Evolutionary conservation across 2,888 invertebrate genomes (phyloP).

Genomic region (Mesopsocus fuscifrons): DNA sequence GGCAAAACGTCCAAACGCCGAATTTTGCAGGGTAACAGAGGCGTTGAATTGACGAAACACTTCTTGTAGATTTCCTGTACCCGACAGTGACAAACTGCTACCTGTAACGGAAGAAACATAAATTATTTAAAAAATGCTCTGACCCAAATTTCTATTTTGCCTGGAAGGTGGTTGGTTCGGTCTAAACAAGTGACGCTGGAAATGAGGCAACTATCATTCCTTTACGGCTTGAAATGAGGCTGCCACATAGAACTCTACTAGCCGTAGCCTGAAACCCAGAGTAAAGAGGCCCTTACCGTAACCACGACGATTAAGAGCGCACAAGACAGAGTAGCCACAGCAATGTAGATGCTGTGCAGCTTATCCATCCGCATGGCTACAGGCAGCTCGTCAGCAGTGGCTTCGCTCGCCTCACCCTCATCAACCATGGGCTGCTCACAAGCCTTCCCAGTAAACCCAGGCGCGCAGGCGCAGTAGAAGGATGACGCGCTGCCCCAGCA

Average conservation of each 20-base stretch:
- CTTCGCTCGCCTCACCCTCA: constrained; percentile 18
- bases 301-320: constrained; percentile 54
- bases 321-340: constrained; percentile 53
- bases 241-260: too few species aligned
- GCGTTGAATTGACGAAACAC: constrained; percentile 20
- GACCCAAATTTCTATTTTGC: too few species aligned
- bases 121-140: too few species aligned
- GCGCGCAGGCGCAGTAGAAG: constrained; percentile 60
- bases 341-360: constrained; percentile 58
- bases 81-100: constrained; percentile 58
- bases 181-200: too few species aligned
- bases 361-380: constrained; percentile 39
- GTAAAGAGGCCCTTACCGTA: constrained; percentile 44
- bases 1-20: constrained; percentile 16
- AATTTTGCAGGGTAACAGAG: constrained; percentile 19
- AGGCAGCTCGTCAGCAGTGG: constrained; percentile 23
- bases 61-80: constrained; percentile 57
- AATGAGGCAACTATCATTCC: too few species aligned
- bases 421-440: constrained; percentile 33
- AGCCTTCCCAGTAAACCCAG: constrained; percentile 57
- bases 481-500: constrained; percentile 58
- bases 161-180: too few species aligned
- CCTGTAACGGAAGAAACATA: constrained; percentile 27
- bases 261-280: too few species aligned
- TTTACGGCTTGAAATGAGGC: too few species aligned